Base-by-base conservation (phyloP, 1,140 invertebrate genomes). In the Paraescarpia echinospica region DNA sequence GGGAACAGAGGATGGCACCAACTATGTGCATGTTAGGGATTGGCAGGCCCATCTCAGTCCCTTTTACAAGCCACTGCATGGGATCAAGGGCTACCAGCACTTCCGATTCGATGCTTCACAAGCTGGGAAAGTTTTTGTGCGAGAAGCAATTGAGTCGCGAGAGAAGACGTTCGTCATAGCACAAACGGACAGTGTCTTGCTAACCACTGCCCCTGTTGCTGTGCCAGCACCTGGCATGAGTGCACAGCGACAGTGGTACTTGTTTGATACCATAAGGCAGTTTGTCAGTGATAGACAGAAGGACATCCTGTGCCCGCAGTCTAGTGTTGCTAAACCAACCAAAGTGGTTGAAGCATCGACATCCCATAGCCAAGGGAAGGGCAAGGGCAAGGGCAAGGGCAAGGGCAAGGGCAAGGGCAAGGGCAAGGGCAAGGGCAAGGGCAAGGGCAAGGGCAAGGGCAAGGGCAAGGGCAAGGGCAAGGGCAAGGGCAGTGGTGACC, bases 1-100 rank as follows among this genome's bases (percentile, higher is more conserved):
- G 33, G 92, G 92, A 5, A 90, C 89, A 34, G 89, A 92, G 33
- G 92, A 92, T 92, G 92, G 92, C 88, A 92, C 92, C 12, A 35
- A 14, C 14, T 89, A 33, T 35, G 77, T 92, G 31, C 89, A 89
- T 33, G 92, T 92, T n/a, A 89, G 88, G n/a, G 92, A 92, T 18
- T 92, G 92, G 92, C 92, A 92, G 89, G 5, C 33, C 1, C 34
- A 92, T 35, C 89, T 92, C 27, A 90, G 35, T 35, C 92, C 89
- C 4, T 90, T 77, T 31, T 92, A 33, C 59, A 51, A 89, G 35
- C 41, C 35, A 8, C 35, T 92, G 27, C 33, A 14, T 59, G 92
- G 92, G 1, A 92, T 92, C 14, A 92, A 92, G 88, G 59, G 59
- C 59, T 77, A 27, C 59, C 59, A 77, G 59, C 59, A 77, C 59